These are phyloP conservation scores for Apistogramma diplotaenia DNA, from an alignment of 2,113 vertebrate genomes.

Conservation along the genomic window DNA sequence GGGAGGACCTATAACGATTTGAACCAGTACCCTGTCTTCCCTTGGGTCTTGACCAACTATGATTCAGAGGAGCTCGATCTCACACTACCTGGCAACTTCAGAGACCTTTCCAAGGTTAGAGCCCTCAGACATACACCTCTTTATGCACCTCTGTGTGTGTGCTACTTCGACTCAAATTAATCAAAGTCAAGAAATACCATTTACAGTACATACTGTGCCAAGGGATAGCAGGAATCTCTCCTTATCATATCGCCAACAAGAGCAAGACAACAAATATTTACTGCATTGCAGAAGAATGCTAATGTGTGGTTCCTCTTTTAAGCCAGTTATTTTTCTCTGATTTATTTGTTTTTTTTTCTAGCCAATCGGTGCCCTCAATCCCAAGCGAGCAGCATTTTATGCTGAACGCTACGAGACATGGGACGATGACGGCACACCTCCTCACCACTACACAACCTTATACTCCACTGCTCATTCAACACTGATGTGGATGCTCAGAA, in stretches of 20 bases:
- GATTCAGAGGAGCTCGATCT: conserved; percentile 97
- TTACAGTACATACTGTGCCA: not conserved
- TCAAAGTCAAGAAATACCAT: not conserved
- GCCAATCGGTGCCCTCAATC: conserved; percentile 98
- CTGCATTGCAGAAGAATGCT: not conserved
- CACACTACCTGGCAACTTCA: conserved; percentile 96
- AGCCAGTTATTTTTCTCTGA: not conserved
- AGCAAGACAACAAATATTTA: not conserved
- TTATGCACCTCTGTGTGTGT: not conserved
- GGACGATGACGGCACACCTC: conserved; percentile 91
- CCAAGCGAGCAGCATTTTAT: conserved; percentile 97
- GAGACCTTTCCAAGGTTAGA: conserved; percentile 96
- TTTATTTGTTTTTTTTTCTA: conserved; percentile 52
- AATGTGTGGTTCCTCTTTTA: not conserved
- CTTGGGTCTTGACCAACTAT: conserved; percentile 98
- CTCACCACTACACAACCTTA: conserved; percentile 92
- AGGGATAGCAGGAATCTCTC: not conserved
- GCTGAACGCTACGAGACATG: conserved; percentile 95
- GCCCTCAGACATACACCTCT: not conserved
- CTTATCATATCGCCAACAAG: not conserved
- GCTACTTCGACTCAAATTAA: not conserved
- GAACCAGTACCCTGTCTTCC: conserved; percentile 98
- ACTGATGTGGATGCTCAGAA: conserved; percentile 93
- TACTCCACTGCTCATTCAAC: conserved; percentile 93
- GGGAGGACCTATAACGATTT: conserved; percentile 97